Conservation (phyloP, 1,140 invertebrate species). For the Hermetia illucens region DNA sequence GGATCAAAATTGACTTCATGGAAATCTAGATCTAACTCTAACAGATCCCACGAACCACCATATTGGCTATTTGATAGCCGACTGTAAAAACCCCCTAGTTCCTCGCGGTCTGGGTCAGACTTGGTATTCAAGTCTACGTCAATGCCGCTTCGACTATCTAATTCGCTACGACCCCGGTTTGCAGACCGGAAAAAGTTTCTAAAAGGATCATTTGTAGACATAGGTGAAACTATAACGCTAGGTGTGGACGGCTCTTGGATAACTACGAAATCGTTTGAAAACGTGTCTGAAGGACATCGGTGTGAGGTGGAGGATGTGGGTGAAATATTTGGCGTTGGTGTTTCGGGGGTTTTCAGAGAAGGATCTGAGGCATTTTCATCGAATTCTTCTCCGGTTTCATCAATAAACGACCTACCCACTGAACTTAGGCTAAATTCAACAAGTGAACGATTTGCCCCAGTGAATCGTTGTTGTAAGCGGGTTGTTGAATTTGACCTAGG, state of each 20-base stretch:
- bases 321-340: conserved; percentile 39
- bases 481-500: conserved; percentile 5
- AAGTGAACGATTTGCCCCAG: conserved; percentile 6
- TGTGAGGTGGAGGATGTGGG: conserved; percentile 31
- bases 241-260: conserved; percentile 3
- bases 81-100: no score
- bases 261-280: conserved; percentile 28
- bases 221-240: background rate
- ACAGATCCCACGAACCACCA: conserved; percentile 27
- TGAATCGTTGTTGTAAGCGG: no score
- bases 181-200: no score
- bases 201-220: background rate
- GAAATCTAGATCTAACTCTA: conserved; percentile 27
- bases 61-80: no score
- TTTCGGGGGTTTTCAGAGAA: conserved; percentile 39
- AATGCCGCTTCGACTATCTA: no score
- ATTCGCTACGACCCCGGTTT: no score
- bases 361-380: conserved; percentile 11
- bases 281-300: conserved; percentile 21
- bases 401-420: conserved; percentile 28
- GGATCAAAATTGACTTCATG: conserved; percentile 29
- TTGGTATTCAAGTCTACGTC: no score
- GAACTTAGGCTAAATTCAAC: conserved; percentile 28
- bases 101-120: no score
- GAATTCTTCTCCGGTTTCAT: conserved; percentile 13